Evolutionary conservation across 1,140 invertebrate genomes (phyloP), one percentile per base, ranked within the genome.

Genomic region (Homalodisca vitripennis): DNA sequence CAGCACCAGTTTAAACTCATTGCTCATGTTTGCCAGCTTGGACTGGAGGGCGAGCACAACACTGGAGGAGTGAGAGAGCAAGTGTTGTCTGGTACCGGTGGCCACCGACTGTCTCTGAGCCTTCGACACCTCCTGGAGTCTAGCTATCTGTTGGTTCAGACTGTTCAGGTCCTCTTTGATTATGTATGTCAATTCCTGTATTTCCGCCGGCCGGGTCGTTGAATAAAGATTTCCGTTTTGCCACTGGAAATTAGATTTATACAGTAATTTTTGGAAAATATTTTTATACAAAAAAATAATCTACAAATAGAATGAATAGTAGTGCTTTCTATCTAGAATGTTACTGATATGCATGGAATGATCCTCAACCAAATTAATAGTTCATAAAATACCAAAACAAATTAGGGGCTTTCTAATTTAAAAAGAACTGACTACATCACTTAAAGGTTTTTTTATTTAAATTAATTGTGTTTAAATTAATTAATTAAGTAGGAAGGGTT

Each of bases 111-210:
- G 82, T 73, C 85, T 82, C 71, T 91, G 89, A 55, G 85, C 84
- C 78, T 86, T 88, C 6, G 90, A 89, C 73, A 93, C 85, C 75
- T 92, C 89, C 77, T 93, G 92, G 67, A 95, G 80, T 74, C 87
- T 86, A 13, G 94, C 94, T 77, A 99, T 98, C 83, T 99, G 95
- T 78, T 96, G 90, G 83, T 99, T 99, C 66, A 99, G 84, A 75
- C 91, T 93, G 79, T 89, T 92, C 65, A 99, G 86, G 81, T 99
- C 98, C 75, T 94, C 92, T 83, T 98, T 99, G 30, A 99, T 98
- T 53, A 98, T 98, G 76, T 95, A 96, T 0, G 97, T 98, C 46
- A 99, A 80, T 79, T 99, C 95, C 81, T 99, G 95, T 65, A 99
- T 98, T 84, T 99, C 97, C 69, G 90, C 84, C 53, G 95, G 92